Evolutionary conservation across 2,888 invertebrate species (phyloP).

Genomic region (Crepidodera aurea): DNA sequence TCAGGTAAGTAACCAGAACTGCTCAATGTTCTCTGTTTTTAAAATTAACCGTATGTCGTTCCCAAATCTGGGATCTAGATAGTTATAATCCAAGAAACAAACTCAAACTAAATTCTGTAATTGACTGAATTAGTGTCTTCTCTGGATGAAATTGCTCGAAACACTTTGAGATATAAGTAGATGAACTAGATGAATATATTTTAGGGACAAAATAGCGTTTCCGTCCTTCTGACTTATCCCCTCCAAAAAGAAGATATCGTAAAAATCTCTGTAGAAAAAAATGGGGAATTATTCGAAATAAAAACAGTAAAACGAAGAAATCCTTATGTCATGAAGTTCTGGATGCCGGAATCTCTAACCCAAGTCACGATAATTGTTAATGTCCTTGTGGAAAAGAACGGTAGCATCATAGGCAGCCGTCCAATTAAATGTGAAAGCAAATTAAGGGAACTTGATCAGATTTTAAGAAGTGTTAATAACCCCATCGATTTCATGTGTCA

Average conservation of each 20-base stretch:
- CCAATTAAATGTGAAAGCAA: slow-evolving; percentile 90
- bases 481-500: slow-evolving; percentile 91
- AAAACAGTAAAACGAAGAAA: slow-evolving; percentile 80
- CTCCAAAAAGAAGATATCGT: slow-evolving; percentile 79
- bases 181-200: no score
- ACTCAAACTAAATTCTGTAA: no score
- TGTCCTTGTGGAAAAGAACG: slow-evolving; percentile 83
- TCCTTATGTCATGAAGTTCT: slow-evolving; percentile 84
- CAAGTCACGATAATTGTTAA: slow-evolving; percentile 85
- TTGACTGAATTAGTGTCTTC: no score
- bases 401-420: slow-evolving; percentile 79
- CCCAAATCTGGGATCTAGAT: no score
- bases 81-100: no score
- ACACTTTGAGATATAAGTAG: no score
- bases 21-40: no score
- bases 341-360: slow-evolving; percentile 82
- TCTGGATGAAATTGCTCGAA: no score
- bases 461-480: slow-evolving; percentile 79
- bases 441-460: slow-evolving; percentile 81
- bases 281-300: slow-evolving; percentile 77
- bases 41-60: slow-evolving; percentile 3
- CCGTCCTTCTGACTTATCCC: slow-evolving; percentile 81
- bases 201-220: slow-evolving; percentile 84
- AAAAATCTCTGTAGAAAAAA: slow-evolving; percentile 81
- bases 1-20: slow-evolving; percentile 66